Conservation (phyloP, 1,140 invertebrate species). For the Eriosoma lanigerum region DNA sequence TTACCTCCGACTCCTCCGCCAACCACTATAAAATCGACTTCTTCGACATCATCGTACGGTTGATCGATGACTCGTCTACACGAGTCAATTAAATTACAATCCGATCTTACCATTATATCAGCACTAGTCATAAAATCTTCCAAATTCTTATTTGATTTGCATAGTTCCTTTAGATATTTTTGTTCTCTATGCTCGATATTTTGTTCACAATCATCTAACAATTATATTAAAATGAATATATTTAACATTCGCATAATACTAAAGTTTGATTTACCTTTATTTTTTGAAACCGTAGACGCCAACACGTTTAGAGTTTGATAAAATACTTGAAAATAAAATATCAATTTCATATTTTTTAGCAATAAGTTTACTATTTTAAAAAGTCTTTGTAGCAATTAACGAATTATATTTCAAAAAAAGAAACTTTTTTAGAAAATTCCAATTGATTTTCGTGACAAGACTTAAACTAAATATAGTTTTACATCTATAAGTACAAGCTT, state of each 20-base stretch:
- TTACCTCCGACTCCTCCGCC: constrained; percentile 56
- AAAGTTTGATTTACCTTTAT: not conserved
- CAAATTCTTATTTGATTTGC: not conserved
- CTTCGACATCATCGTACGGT: constrained; percentile 54
- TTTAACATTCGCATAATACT: not conserved
- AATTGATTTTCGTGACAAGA: too few relatives aligned
- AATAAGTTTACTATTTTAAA: not conserved
- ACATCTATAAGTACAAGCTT: too few relatives aligned
- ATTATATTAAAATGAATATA: not conserved
- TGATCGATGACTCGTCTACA: constrained; percentile 56
- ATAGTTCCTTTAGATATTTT: not conserved
- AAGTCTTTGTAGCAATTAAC: not conserved
- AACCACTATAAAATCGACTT: constrained; percentile 56
- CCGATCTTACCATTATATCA: constrained; percentile 56
- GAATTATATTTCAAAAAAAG: too few relatives aligned
- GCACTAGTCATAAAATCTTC: constrained; percentile 61
- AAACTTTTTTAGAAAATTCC: too few relatives aligned
- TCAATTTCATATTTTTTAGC: not conserved
- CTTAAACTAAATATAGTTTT: too few relatives aligned
- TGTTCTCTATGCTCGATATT: not conserved
- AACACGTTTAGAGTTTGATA: not conserved
- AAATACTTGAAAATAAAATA: not conserved
- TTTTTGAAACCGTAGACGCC: not conserved
- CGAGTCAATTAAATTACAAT: constrained; percentile 63
- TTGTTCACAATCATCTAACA: not conserved